A percentile compares a stretch with the other conserved stretches of the same genome.
Conservation (phyloP, 2,888 invertebrate species). For the Leptura quadrifasciata region DNA sequence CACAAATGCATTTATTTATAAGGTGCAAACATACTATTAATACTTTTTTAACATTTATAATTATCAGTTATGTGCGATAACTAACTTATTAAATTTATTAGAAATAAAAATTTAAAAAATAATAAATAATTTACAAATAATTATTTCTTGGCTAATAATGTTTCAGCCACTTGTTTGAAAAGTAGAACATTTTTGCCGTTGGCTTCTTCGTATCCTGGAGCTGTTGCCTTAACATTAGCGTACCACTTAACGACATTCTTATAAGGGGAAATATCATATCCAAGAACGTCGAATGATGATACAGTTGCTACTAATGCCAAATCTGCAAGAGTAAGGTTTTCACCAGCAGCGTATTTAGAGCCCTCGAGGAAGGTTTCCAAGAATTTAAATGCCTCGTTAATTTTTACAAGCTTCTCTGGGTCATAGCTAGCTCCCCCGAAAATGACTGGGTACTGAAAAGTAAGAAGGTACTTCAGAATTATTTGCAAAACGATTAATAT, state of each 20-base stretch:
- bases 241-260: slow-evolving; percentile 82
- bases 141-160: slow-evolving; percentile 62
- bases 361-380: slow-evolving; percentile 84
- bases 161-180: slow-evolving; percentile 67
- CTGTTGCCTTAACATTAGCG: slow-evolving; percentile 76
- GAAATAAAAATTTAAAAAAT: too few relatives aligned
- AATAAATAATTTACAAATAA: not conserved
- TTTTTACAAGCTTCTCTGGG: slow-evolving; percentile 81
- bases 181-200: slow-evolving; percentile 65
- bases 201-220: slow-evolving; percentile 76
- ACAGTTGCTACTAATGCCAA: slow-evolving; percentile 81
- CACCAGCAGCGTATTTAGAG: slow-evolving; percentile 83
- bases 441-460: slow-evolving; percentile 70
- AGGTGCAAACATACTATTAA: too few relatives aligned
- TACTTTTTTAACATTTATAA: too few relatives aligned
- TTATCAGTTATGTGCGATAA: too few relatives aligned
- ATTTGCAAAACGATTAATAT: too few relatives aligned
- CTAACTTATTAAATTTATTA: too few relatives aligned
- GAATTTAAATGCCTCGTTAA: slow-evolving; percentile 81
- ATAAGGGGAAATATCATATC: slow-evolving; percentile 81
- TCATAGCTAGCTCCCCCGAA: slow-evolving; percentile 75
- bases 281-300: slow-evolving; percentile 80
- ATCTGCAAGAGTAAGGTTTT: slow-evolving; percentile 86
- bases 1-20: too few relatives aligned
- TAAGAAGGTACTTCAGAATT: not conserved